Base-by-base conservation (phyloP, 2,113 vertebrate genomes). In the Galemys pyrenaicus region DNA sequence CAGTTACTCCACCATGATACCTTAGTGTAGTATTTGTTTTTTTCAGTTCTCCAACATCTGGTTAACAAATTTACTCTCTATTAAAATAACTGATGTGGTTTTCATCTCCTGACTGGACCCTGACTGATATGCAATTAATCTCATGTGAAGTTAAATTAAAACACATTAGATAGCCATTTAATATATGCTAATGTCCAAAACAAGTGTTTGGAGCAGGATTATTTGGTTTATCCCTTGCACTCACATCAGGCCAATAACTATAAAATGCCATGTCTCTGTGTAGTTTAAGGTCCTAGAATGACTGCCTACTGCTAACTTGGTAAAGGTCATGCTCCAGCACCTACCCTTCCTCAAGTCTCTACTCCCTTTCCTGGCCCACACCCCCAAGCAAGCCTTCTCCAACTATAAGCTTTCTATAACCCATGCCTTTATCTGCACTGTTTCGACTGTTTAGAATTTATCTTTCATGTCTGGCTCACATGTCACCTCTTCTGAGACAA, bases 61-160 rank as follows among this genome's bases (percentile, higher is more conserved):
- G 35, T 74, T 74, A 74, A 81, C 13, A 22, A 81, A 80, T 44
- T 85, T 10, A 70, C 17, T 24, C 26, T 71, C 5, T 37, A 35
- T 94, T 94, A 70, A 90, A 95, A 79, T 81, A 95, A 93, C 56
- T 24, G 6, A 74, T 70, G 16, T 73, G 37, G 17, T 78, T 93
- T 89, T 67, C 86, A 16, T 82, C 35, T 81, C 49, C 67, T 80
- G 51, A 83, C 19, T 77, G 79, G 60, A 60, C 19, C 35, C 86
- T 78, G 37, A 64, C 20, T 87, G 37, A 68, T 64, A 87, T 6
- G 4, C 5, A 88, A 65, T 64, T 85, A 79, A 75, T 85, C 79
- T 87, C 30, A 70, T 92, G 24, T 78, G 87, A 82, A 94, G 85
- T 93, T 88, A 89, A 77, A 41, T 95, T 32, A 67, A 91, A 74